Percentiles rank a stretch among this genome's conserved stretches.
Evolutionary conservation across 2,888 invertebrate genomes (phyloP).

Genomic region (Dasysyrphus albostriatus): DNA sequence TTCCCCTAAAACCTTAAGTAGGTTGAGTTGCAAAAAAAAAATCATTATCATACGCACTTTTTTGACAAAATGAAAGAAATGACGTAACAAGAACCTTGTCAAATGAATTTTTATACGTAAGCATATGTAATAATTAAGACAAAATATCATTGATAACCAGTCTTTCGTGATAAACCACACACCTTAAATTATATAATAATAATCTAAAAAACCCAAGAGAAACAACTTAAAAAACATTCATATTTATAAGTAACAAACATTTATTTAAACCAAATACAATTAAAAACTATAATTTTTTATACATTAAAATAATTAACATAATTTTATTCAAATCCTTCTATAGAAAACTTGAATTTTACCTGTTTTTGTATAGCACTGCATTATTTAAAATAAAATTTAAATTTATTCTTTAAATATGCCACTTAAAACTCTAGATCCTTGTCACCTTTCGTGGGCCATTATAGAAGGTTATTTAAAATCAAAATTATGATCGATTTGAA

Average conservation of each 20-base stretch:
- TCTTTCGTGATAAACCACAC: background rate
- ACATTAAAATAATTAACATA: background rate
- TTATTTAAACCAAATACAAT: background rate
- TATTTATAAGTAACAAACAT: constrained; percentile 11
- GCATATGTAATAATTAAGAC: background rate
- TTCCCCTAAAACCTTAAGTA: background rate
- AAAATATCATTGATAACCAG: background rate
- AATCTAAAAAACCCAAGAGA: background rate
- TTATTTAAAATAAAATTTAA: constrained; percentile 11
- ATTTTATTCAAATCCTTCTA: constrained; percentile 11
- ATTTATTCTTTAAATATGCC: background rate
- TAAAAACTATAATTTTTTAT: background rate
- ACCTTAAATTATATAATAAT: constrained; percentile 12
- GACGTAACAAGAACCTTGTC: constrained; percentile 4
- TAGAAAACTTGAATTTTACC: constrained; percentile 35
- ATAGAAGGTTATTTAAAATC: background rate
- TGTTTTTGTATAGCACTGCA: constrained; percentile 44
- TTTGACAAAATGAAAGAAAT: background rate
- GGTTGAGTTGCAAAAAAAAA: background rate
- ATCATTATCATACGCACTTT: background rate
- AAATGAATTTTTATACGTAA: background rate
- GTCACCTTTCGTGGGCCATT: constrained; percentile 10
- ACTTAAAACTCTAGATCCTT: background rate
- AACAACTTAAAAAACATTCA: constrained; percentile 21
- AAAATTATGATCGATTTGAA: background rate